Evolutionary conservation across 2,113 vertebrate genomes (phyloP).

Genomic region (Hoplias malabaricus): DNA sequence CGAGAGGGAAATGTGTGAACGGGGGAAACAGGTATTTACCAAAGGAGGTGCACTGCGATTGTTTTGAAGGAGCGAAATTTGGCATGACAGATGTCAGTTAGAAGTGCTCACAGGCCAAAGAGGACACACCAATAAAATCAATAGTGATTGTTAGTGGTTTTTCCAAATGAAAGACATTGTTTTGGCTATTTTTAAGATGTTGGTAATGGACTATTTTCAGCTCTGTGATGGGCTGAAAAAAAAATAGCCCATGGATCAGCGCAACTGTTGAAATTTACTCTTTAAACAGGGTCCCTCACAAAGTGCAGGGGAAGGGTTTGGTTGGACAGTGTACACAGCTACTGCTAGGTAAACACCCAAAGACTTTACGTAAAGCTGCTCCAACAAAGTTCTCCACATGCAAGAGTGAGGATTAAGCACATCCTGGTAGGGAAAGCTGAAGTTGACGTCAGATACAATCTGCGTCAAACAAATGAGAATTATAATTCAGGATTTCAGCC

Average conservation of each 20-base stretch:
- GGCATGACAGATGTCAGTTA: constrained; percentile 18
- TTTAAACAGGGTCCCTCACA: constrained; percentile 61
- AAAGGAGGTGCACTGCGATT: constrained; percentile 29
- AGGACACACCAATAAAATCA: background rate
- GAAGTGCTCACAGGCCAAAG: background rate
- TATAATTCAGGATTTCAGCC: background rate
- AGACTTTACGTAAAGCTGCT: constrained; percentile 53
- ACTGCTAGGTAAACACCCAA: constrained; percentile 53
- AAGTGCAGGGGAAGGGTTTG: constrained; percentile 32
- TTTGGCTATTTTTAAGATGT: background rate
- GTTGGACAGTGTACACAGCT: constrained; percentile 63
- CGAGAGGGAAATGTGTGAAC: constrained; percentile 28
- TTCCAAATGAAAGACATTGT: background rate
- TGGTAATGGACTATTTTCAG: background rate
- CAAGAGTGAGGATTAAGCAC: constrained; percentile 73
- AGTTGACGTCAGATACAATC: constrained; percentile 49
- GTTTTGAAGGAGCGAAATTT: constrained; percentile 3
- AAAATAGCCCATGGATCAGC: background rate
- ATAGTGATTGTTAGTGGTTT: background rate
- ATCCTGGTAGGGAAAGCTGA: constrained; percentile 71
- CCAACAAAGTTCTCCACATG: constrained; percentile 45
- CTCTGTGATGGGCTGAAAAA: background rate
- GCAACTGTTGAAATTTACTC: constrained; percentile 53
- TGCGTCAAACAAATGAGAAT: constrained; percentile 42
- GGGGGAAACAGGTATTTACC: constrained; percentile 34